Conservation (phyloP, 2,888 invertebrate genomes). For the Eurytoma adleriae region DNA sequence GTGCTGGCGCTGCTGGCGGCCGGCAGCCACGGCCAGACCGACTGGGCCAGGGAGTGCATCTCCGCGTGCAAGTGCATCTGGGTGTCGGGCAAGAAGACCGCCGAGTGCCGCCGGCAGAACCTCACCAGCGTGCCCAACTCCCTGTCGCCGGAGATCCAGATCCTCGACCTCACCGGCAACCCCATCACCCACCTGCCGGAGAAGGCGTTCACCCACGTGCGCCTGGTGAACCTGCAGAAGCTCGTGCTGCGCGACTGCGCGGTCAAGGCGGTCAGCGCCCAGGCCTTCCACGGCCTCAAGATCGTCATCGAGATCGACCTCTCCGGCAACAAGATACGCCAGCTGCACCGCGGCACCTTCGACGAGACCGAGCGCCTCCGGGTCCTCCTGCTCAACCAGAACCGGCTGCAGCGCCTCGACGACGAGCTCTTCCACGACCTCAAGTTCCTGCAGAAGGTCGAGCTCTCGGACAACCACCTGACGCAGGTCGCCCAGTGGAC, state of each 20-base stretch:
- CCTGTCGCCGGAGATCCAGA: conserved; percentile 82
- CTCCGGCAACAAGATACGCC: conserved; percentile 84
- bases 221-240: conserved; percentile 88
- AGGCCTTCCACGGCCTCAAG: conserved; percentile 85
- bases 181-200: conserved; percentile 81
- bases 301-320: conserved; percentile 91
- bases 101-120: conserved; percentile 85
- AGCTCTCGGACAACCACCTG: conserved; percentile 86
- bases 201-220: conserved; percentile 83
- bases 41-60: conserved; percentile 79
- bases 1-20: conserved; percentile 61
- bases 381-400: conserved; percentile 85
- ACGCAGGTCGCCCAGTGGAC: conserved; percentile 83
- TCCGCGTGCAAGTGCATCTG: conserved; percentile 88
- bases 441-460: conserved; percentile 85
- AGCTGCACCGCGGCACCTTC: conserved; percentile 84
- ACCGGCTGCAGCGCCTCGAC: conserved; percentile 84
- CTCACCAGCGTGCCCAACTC: conserved; percentile 84
- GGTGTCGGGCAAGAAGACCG: conserved; percentile 90
- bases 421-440: conserved; percentile 87
- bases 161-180: conserved; percentile 85
- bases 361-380: conserved; percentile 84
- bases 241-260: conserved; percentile 86
- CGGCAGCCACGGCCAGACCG: conserved; percentile 68
- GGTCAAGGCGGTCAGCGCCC: conserved; percentile 84